Evolutionary conservation across 1,140 invertebrate species (phyloP).

Genomic region (Scaptomyza hsui): DNA sequence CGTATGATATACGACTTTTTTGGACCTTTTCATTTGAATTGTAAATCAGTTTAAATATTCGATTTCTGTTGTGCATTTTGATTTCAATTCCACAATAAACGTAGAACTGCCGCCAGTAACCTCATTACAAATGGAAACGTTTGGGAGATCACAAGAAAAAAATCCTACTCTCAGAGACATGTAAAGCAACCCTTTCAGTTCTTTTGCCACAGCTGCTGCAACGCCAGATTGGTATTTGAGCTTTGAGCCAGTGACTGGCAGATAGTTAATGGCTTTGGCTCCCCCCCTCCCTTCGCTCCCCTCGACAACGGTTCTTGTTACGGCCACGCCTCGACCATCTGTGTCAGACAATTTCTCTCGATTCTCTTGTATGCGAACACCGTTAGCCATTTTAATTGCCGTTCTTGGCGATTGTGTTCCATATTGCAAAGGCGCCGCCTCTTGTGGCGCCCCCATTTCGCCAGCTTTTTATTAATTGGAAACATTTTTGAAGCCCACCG

Average conservation of each 20-base stretch:
- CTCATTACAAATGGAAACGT: too few relatives aligned
- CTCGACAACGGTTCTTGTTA: conserved; percentile 8
- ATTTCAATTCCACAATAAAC: neutral
- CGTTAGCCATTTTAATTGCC: conserved; percentile 64
- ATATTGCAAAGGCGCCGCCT: conserved; percentile 22
- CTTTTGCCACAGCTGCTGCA: conserved; percentile 6
- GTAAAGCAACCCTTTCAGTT: neutral
- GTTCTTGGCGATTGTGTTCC: conserved; percentile 27
- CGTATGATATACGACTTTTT: too few relatives aligned
- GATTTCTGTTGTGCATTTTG: neutral
- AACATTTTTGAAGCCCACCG: conserved; percentile 40
- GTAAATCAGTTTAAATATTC: neutral
- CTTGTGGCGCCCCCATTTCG: conserved; percentile 10
- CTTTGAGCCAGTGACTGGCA: conserved; percentile 25
- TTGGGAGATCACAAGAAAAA: too few relatives aligned
- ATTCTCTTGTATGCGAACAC: conserved; percentile 29
- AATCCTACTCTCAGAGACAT: neutral
- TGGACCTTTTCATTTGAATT: neutral
- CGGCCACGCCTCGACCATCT: conserved; percentile 43
- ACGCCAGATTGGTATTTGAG: conserved; percentile 29
- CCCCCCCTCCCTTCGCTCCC: neutral
- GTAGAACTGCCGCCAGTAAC: neutral
- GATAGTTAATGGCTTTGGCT: conserved; percentile 25
- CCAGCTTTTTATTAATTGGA: conserved; percentile 63
- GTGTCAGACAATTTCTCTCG: conserved; percentile 27